A percentile compares a stretch with the other conserved stretches of the same genome.
Evolutionary conservation across 2,888 invertebrate genomes (phyloP).

Genomic region (Cantharis rufa): DNA sequence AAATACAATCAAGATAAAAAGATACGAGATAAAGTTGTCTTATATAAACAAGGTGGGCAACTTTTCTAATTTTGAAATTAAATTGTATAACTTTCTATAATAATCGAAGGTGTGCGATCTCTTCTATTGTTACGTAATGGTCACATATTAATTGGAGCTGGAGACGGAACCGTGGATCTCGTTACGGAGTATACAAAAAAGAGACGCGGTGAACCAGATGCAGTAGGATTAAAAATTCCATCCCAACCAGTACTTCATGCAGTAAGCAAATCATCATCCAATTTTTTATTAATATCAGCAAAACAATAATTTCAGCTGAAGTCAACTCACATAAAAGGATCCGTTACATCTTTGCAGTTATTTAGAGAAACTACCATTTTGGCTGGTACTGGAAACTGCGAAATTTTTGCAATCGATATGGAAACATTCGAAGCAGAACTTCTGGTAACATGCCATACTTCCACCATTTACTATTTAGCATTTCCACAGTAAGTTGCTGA

Average conservation of each 20-base stretch:
- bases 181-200: constrained; percentile 56
- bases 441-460: constrained; percentile 80
- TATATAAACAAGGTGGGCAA: constrained; percentile 62
- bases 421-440: constrained; percentile 70
- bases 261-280: constrained; percentile 42
- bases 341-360: constrained; percentile 75
- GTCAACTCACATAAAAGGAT: constrained; percentile 63
- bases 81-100: constrained; percentile 26
- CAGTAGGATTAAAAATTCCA: constrained; percentile 51
- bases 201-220: constrained; percentile 24
- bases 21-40: constrained; percentile 60
- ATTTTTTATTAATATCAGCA: neutral
- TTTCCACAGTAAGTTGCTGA: constrained; percentile 75
- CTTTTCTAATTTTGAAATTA: neutral
- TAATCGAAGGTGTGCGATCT: constrained; percentile 66
- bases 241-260: constrained; percentile 55
- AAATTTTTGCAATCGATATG: constrained; percentile 78
- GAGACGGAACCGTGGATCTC: constrained; percentile 80
- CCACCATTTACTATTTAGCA: constrained; percentile 76
- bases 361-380: constrained; percentile 66
- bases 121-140: constrained; percentile 65
- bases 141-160: constrained; percentile 77
- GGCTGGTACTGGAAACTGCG: constrained; percentile 77
- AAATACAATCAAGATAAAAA: constrained; percentile 63
- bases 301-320: constrained; percentile 50